A percentile compares a stretch with the other conserved stretches of the same genome.
Conservation (phyloP, 2,113 vertebrate genomes). For the Alces alces region DNA sequence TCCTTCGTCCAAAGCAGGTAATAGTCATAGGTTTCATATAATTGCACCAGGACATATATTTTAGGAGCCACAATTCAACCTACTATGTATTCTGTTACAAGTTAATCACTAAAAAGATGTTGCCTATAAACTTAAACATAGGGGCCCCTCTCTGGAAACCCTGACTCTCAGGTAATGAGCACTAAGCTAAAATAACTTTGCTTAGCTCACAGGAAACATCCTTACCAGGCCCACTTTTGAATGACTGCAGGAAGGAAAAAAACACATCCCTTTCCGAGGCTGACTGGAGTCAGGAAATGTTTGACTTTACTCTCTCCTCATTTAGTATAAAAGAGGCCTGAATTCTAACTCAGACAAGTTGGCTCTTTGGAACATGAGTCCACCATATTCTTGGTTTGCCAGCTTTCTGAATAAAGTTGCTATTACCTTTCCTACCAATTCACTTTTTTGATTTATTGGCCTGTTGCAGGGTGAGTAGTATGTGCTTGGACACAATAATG, state of each 20-base stretch:
- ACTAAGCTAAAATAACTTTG: neutral
- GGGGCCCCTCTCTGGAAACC: neutral
- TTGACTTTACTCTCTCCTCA: neutral
- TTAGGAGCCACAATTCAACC: neutral
- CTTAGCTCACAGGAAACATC: neutral
- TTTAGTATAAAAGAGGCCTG: neutral
- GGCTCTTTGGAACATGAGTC: neutral
- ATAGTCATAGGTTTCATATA: neutral
- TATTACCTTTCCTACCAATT: neutral
- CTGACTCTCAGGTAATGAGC: neutral
- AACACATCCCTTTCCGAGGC: neutral
- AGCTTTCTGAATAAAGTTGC: neutral
- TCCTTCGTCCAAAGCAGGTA: neutral
- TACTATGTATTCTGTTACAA: neutral
- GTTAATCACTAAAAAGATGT: neutral
- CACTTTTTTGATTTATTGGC: neutral
- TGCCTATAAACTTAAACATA: neutral
- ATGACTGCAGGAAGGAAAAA: neutral
- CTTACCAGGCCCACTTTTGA: neutral
- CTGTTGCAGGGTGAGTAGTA: neutral
- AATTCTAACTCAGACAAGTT: neutral
- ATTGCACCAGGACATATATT: neutral
- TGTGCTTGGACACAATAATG: neutral
- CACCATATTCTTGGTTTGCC: neutral
- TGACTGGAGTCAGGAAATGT: neutral